phyloP scores from a whole-genome alignment of 1,140 invertebrate species.

The Sarcophaga bullata region DNA sequence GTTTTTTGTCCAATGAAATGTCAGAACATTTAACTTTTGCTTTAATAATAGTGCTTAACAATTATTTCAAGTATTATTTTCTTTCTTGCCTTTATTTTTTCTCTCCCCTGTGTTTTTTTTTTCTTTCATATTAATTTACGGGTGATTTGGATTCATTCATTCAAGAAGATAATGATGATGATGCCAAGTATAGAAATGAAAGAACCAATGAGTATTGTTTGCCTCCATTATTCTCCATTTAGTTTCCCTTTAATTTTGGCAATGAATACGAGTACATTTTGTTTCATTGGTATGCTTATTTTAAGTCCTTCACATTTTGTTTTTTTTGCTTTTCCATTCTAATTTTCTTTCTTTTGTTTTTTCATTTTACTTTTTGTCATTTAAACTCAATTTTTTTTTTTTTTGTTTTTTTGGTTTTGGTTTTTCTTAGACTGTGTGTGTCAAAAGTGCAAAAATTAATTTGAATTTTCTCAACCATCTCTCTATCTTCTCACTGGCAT shows the following conservation, averaged over 20 bases:
- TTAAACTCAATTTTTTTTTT: no score
- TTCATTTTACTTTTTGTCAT: no score
- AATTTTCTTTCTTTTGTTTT: no score
- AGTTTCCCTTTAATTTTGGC: neutral
- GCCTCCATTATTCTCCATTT: neutral
- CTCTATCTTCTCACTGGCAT: neutral
- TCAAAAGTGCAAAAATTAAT: constrained; percentile 27
- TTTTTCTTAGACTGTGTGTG: neutral
- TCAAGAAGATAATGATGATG: neutral
- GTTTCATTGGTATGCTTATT: constrained; percentile 12
- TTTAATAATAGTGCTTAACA: constrained; percentile 18
- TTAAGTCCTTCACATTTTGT: neutral
- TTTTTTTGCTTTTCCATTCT: no score
- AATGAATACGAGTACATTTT: no score
- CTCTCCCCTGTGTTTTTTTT: no score
- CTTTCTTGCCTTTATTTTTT: no score
- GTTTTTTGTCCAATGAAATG: neutral
- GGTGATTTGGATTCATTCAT: neutral
- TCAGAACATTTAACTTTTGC: constrained; percentile 24
- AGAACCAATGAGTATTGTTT: neutral
- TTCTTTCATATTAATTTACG: no score
- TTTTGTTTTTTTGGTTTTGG: no score
- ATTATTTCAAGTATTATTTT: neutral
- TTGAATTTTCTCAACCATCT: constrained; percentile 9
- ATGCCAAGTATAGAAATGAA: neutral